Evolutionary conservation across 1,140 invertebrate species (phyloP).

Genomic region (Teleogryllus occipitalis): DNA sequence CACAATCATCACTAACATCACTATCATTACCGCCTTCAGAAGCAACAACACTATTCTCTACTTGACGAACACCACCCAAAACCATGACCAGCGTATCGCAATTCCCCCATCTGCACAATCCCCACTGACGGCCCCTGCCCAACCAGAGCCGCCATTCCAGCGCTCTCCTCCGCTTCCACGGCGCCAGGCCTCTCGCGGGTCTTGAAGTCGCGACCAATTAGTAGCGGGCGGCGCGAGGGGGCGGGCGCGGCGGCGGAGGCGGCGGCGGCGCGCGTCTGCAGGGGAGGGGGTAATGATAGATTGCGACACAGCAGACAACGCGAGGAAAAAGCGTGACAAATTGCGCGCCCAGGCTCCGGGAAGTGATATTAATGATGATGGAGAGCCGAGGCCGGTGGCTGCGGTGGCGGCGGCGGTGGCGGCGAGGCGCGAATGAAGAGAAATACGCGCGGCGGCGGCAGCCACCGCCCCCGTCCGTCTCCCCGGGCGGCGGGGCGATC

Average conservation of each 20-base stretch:
- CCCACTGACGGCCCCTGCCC: no score
- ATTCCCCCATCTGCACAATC: no score
- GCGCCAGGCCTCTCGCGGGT: neutral
- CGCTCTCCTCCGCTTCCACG: no score
- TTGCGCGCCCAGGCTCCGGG: constrained; percentile 11
- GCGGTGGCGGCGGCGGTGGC: neutral
- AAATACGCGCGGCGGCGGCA: neutral
- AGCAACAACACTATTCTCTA: no score
- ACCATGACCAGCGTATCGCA: no score
- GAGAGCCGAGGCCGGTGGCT: constrained; percentile 1
- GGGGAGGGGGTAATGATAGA: neutral
- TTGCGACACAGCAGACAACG: neutral
- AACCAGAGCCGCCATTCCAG: no score
- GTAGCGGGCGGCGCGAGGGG: neutral
- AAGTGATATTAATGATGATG: constrained; percentile 21
- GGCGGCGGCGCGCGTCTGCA: neutral
- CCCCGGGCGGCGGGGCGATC: no score
- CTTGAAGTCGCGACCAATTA: constrained; percentile 3
- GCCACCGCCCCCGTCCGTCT: neutral
- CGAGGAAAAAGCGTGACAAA: constrained; percentile 18
- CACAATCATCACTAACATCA: no score
- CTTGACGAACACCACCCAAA: no score
- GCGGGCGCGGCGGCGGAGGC: neutral
- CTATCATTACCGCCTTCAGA: no score
- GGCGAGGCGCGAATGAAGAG: constrained; percentile 10